Evolutionary conservation across 2,888 invertebrate species (phyloP), one percentile per base, ranked within the genome.

Genomic region (Hyalella azteca): DNA sequence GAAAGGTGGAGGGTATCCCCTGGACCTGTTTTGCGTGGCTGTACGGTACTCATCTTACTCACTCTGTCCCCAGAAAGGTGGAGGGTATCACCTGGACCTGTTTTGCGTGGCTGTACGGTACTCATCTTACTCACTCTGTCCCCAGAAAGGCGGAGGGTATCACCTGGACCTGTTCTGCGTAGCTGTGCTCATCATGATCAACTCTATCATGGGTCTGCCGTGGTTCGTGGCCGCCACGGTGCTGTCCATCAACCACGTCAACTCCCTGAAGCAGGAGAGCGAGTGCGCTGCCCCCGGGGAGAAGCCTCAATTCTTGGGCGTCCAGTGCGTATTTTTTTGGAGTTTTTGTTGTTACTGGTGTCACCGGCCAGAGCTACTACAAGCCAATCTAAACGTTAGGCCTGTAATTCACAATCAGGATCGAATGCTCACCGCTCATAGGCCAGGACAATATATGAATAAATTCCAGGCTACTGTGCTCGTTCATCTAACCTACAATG

Each of bases 151-250:
- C 4, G 87, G 88, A 85, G 90, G 90, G 41, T 90, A 90, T 85
- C 90, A 90, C 85, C 86, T 90, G 83, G 90, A 90, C 84, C 86
- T 90, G 81, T 87, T 89, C 81, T 86, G 90, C 9, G 86, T 90
- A 76, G 87, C 88, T 4, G 76, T 89, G 26, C 86, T 89, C 79
- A 89, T 90, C 73, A 86, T 87, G 4, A 82, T 89, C 79, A 88
- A 88, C 85, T 89, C 89, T 0, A 83, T 88, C 75, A 86, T 89
- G 81, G 90, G 90, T 39, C 86, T 90, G 81, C 90, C 90, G 5
- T 90, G 89, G 88, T 89, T 89, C 85, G 89, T 90, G 13, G 90
- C 89, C 5, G 89, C 89, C 48, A 90, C 90, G 15, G 89, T 90
- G n/a, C 86, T 89, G 7, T 88, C 89, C 81, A 88, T 90, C 54